Base-by-base conservation (phyloP, 2,888 invertebrate genomes). In the Polietes domitor region DNA sequence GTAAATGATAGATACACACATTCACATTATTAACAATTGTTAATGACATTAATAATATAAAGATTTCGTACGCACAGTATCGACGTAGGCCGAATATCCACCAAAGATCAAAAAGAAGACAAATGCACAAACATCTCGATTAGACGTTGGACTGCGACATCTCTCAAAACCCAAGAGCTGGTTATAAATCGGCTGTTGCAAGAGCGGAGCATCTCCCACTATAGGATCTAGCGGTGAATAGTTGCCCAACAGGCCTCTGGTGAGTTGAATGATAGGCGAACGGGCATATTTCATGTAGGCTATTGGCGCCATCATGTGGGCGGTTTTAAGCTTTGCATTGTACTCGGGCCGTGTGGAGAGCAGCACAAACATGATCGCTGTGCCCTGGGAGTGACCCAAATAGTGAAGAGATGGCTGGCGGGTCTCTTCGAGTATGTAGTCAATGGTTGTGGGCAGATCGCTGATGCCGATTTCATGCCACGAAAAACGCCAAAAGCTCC, bases 401-500 rank as follows among this genome's bases (percentile, higher is more conserved):
- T 91, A 91, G 85, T 91, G 91, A 50, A 92, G 50, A 37, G 88
- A 88, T 9, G 82, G 73, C 2, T 88, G 88, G 0, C 87, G 86
- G 6, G 91, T 92, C 53, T 84, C 68, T 15, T 75, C 83, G 21
- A 89, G 86, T 50, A 91, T 87, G 79, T 89, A 89, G 77, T 91
- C 90, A n/a, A 92, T 87, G n/a, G 89, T 86, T 47, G 89, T 88
- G 2, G 92, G 88, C 71, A 92, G 77, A 86, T 92, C 91, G 63
- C 89, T 89, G 55, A 89, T 83, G 74, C 91, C 92, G 82, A 91
- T 91, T 86, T 91, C 91, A 71, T 92, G 91, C 90, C 90, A 92
- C 24, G 89, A 89, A 74, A 91, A 92, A 71, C 90, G 88, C 91
- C 91, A 92, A 90, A 94, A 95, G 71, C 92, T 91, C 84, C 89